Evolutionary conservation across 2,888 invertebrate genomes (phyloP).

Genomic region (Carpatolechia fugitivella): DNA sequence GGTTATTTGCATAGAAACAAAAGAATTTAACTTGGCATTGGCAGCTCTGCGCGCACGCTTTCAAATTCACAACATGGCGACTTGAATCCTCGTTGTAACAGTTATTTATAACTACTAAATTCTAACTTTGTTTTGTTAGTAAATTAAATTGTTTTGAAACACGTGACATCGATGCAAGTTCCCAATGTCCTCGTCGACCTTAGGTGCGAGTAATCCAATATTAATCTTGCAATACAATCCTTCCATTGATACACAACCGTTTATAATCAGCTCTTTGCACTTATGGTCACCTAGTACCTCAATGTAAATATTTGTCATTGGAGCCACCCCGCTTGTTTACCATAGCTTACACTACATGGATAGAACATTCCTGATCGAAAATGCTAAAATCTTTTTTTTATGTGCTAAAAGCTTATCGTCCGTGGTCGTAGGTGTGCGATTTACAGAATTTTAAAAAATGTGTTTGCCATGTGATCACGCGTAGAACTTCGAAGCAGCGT

Average conservation of each 20-base stretch:
- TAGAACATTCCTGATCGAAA: background rate
- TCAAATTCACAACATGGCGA: background rate
- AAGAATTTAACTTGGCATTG: constrained; percentile 1
- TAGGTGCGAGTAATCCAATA: constrained; percentile 1
- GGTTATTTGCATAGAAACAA: constrained; percentile 1
- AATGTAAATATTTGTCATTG: constrained; percentile 28
- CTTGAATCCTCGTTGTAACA: background rate
- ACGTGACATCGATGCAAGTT: no score
- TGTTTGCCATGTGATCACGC: no score
- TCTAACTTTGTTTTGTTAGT: no score
- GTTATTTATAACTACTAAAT: background rate
- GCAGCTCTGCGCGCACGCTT: background rate
- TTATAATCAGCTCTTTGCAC: constrained; percentile 16
- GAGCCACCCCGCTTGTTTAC: constrained; percentile 18
- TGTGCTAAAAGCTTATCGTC: no score
- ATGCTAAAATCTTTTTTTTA: background rate
- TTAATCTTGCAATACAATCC: constrained; percentile 13
- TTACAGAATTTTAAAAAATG: no score
- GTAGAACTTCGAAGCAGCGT: no score
- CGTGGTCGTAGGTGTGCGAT: no score
- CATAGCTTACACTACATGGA: background rate
- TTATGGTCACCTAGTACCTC: constrained; percentile 8
- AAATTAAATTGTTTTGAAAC: no score
- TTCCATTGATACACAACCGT: constrained; percentile 23
- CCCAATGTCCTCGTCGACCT: background rate